Conservation (phyloP, 2,113 vertebrate species). For the Reinhardtius hippoglossoides region DNA sequence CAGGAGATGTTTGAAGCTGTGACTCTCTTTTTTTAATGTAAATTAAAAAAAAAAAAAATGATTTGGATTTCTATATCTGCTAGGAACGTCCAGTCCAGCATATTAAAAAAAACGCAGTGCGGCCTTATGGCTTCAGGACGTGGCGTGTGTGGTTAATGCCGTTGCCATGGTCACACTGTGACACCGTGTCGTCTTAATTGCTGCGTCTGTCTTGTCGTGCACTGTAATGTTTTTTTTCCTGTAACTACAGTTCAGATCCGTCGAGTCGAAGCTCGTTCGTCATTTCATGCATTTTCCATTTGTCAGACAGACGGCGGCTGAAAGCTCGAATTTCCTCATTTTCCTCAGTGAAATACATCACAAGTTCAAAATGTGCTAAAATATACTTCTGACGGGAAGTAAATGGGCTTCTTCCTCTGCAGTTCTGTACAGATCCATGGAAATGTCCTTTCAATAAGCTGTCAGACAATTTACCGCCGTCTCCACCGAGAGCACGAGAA, state of each 20-base stretch:
- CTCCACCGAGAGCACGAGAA: no score
- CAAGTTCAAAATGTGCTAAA: neutral
- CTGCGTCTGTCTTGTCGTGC: neutral
- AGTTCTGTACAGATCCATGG: neutral
- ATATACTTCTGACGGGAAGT: neutral
- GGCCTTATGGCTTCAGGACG: neutral
- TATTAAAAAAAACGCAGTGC: neutral
- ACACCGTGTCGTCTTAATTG: neutral
- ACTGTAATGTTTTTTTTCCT: neutral
- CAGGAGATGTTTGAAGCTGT: no score
- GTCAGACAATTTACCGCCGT: no score
- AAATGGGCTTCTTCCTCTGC: neutral
- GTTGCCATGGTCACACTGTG: slow-evolving; percentile 34
- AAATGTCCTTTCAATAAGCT: neutral
- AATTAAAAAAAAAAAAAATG: no score
- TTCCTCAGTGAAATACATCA: neutral
- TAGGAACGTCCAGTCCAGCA: no score
- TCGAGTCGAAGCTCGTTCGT: neutral
- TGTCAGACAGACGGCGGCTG: neutral
- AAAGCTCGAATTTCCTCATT: neutral
- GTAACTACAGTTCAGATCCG: neutral
- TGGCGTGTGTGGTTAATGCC: neutral
- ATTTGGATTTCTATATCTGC: neutral
- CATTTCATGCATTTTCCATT: neutral
- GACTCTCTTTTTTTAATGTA: no score